Conservation (phyloP, 2,797 vertebrate genomes). For the Takifugu ocellatus region DNA sequence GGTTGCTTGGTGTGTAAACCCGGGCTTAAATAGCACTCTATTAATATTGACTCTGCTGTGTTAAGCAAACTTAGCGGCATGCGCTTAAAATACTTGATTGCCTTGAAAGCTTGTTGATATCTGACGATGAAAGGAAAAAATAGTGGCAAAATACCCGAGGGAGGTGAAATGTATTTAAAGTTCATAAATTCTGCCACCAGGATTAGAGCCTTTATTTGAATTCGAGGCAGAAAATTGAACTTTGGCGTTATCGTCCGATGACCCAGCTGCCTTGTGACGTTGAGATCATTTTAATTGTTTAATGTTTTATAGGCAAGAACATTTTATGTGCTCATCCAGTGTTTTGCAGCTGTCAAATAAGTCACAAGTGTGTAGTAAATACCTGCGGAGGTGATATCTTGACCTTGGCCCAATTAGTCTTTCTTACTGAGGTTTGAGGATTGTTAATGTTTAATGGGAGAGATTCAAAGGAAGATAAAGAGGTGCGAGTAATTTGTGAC, state of each 20-base stretch:
- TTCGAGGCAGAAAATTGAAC: background rate
- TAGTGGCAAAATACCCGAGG: conserved; percentile 11
- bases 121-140: conserved; percentile 51
- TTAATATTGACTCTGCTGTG: conserved; percentile 76
- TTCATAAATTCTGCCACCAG: conserved; percentile 3
- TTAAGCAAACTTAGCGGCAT: conserved; percentile 69
- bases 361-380: conserved; percentile 71
- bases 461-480: conserved; percentile 49
- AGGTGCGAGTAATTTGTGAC: conserved; percentile 20
- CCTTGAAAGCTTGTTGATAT: conserved; percentile 65
- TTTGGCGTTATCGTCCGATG: background rate
- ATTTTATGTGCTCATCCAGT: conserved; percentile 35
- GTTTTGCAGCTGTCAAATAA: conserved; percentile 53
- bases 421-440: conserved; percentile 61
- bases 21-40: conserved; percentile 70
- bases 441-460: conserved; percentile 71
- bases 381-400: conserved; percentile 65
- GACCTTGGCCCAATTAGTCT: conserved; percentile 55
- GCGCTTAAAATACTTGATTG: conserved; percentile 66
- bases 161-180: conserved; percentile 3
- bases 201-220: background rate
- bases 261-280: conserved; percentile 6
- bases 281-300: background rate
- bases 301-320: conserved; percentile 3
- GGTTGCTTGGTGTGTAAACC: conserved; percentile 69